phyloP scores from a whole-genome alignment of 2,797 vertebrate genomes.

The Melanotaenia maccullochi region DNA sequence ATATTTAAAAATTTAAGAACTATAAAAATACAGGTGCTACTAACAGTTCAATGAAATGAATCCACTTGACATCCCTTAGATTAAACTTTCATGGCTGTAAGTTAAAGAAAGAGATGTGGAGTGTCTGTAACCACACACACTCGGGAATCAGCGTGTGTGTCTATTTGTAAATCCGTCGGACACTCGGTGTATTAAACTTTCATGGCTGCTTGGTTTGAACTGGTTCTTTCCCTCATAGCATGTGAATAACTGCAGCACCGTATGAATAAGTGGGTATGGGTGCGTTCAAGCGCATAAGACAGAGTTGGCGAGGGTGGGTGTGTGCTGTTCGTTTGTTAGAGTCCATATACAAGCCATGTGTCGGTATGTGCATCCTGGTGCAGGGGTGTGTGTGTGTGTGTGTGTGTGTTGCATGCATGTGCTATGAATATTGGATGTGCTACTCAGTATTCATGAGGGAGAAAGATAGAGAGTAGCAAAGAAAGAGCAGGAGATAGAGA shows the following conservation, averaged over 20 bases:
- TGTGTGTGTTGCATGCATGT: constrained; percentile 36
- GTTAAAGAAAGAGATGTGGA: constrained; percentile 33
- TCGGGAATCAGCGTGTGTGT: neutral
- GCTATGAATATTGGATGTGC: constrained; percentile 76
- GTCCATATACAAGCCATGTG: constrained; percentile 11
- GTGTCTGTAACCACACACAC: constrained; percentile 11
- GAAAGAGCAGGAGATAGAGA: constrained; percentile 36
- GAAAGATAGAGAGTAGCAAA: constrained; percentile 55
- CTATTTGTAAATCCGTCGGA: constrained; percentile 56
- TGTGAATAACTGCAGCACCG: constrained; percentile 55
- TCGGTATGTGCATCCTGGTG: constrained; percentile 21
- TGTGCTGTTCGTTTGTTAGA: constrained; percentile 28
- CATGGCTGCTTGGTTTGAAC: constrained; percentile 64
- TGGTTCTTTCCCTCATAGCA: constrained; percentile 46
- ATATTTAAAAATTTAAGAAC: constrained; percentile 66
- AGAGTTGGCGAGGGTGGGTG: constrained; percentile 2
- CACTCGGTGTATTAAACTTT: constrained; percentile 69
- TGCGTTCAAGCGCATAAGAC: constrained; percentile 51
- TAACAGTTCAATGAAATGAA: constrained; percentile 64
- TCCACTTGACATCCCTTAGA: constrained; percentile 58
- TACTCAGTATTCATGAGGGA: constrained; percentile 65
- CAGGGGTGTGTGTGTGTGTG: constrained; percentile 31
- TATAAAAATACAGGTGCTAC: constrained; percentile 60
- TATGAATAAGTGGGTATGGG: constrained; percentile 33
- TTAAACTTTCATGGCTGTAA: constrained; percentile 69